These are phyloP conservation scores for Ophiodon elongatus DNA, from an alignment of 2,113 vertebrate species.

Conservation along the genomic window DNA sequence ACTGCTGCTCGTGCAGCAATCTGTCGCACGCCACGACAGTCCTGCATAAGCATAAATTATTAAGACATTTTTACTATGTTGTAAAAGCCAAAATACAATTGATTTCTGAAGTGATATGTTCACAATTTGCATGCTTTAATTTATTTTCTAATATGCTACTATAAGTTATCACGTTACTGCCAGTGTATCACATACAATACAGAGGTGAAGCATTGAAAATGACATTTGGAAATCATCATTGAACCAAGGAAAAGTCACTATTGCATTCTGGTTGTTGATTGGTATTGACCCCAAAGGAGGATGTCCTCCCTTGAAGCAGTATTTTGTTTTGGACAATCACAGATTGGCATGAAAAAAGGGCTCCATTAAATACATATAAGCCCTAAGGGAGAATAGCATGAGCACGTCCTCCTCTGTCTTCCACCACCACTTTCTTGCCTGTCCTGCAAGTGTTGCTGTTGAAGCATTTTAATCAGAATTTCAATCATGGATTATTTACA, in stretches of 20 bases:
- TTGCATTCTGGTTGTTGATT: too few species aligned
- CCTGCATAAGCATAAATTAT: background rate
- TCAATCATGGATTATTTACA: too few species aligned
- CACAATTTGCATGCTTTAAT: background rate
- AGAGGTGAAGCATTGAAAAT: background rate
- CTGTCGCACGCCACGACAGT: too few species aligned
- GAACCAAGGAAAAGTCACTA: too few species aligned
- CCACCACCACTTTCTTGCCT: too few species aligned
- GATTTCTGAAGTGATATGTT: too few species aligned
- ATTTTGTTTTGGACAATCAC: background rate
- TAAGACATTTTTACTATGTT: background rate
- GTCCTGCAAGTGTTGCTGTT: too few species aligned
- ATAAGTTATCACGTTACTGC: background rate
- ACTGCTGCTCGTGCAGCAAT: background rate
- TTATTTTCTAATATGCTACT: background rate
- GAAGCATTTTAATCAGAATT: background rate
- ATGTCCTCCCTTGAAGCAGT: background rate
- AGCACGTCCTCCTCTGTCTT: too few species aligned
- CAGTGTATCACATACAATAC: background rate
- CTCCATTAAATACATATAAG: background rate
- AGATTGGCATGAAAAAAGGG: background rate
- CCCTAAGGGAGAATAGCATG: too few species aligned
- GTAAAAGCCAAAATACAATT: too few species aligned
- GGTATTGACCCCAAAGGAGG: too few species aligned
- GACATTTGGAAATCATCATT: background rate